A percentile compares a stretch with the other conserved stretches of the same genome.
phyloP scores from a whole-genome alignment of 92 coral and sea anemone species.

The Bergia sp. region DNA sequence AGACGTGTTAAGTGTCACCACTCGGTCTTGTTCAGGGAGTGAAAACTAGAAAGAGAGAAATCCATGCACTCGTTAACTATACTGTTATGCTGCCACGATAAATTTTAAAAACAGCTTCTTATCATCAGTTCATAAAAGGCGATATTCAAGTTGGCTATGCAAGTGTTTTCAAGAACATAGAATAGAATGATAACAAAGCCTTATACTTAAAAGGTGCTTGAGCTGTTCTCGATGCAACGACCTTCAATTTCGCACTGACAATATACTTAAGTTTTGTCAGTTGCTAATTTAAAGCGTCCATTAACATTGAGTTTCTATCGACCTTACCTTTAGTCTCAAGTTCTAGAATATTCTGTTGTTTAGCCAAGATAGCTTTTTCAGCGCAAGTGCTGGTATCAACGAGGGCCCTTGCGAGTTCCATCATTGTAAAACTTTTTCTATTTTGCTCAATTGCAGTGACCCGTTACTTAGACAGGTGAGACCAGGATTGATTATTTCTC shows the following conservation, averaged over 20 bases:
- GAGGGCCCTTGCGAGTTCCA: constrained; percentile 28
- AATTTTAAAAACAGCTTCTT: neutral
- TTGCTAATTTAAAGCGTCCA: constrained; percentile 16
- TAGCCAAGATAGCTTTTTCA: constrained; percentile 4
- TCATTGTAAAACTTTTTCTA: neutral
- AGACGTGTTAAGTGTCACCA: constrained; percentile 19
- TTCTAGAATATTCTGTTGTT: constrained; percentile 11
- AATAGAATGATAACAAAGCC: constrained; percentile 6
- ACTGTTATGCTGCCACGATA: neutral
- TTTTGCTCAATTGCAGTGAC: neutral
- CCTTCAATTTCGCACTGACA: constrained; percentile 46
- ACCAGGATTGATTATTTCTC: constrained; percentile 13
- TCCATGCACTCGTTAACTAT: neutral
- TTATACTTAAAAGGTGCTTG: constrained; percentile 12
- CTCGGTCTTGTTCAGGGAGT: neutral
- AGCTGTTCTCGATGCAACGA: constrained; percentile 8
- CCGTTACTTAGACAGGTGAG: constrained; percentile 39
- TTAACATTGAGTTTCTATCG: constrained; percentile 16
- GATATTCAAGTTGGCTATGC: neutral
- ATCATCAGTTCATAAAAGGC: neutral
- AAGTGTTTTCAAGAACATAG: neutral
- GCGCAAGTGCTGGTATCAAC: constrained; percentile 26
- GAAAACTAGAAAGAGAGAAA: neutral
- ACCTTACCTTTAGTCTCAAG: constrained; percentile 42
- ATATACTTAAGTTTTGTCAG: constrained; percentile 27